Percentiles rank a stretch among this genome's conserved stretches.
phyloP scores from a whole-genome alignment of 2,888 invertebrate species.

The Anoplius nigerrimus region DNA sequence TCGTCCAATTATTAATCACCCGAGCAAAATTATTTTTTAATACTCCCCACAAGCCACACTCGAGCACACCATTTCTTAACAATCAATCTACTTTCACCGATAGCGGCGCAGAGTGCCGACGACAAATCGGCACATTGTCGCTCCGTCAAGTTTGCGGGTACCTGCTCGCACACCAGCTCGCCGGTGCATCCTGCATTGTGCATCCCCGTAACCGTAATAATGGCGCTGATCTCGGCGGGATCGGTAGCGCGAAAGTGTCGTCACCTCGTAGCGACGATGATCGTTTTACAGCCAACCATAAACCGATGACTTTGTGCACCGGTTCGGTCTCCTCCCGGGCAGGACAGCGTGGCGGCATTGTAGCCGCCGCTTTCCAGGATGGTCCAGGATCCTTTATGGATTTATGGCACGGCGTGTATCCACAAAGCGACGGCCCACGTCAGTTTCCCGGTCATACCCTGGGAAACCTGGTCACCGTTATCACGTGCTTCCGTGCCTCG shows the following conservation, averaged over 20 bases:
- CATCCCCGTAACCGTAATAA: conserved; percentile 22
- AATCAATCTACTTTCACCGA: too few relatives aligned
- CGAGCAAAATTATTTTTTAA: too few relatives aligned
- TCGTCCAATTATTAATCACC: too few relatives aligned
- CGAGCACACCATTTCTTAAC: too few relatives aligned
- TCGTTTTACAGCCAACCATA: conserved; percentile 67
- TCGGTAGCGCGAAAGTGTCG: conserved; percentile 70
- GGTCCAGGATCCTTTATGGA: conserved; percentile 39
- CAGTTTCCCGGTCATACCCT: conserved; percentile 20
- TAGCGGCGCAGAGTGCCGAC: too few relatives aligned
- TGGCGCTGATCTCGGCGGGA: conserved; percentile 37
- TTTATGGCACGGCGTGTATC: conserved; percentile 40
- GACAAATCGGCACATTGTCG: too few relatives aligned
- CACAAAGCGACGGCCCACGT: conserved; percentile 30
- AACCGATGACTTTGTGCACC: conserved; percentile 61
- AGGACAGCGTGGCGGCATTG: conserved; percentile 30
- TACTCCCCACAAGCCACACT: too few relatives aligned
- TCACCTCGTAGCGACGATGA: conserved; percentile 68
- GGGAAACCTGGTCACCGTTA: conserved; percentile 33
- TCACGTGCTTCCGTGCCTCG: conserved; percentile 29
- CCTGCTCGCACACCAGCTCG: conserved; percentile 17
- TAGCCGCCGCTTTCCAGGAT: conserved; percentile 22
- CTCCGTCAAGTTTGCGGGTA: background rate
- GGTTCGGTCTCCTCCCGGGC: conserved; percentile 7
- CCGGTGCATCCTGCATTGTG: conserved; percentile 20